phyloP scores from a whole-genome alignment of 2,888 invertebrate genomes.

The Tachina grossa region DNA sequence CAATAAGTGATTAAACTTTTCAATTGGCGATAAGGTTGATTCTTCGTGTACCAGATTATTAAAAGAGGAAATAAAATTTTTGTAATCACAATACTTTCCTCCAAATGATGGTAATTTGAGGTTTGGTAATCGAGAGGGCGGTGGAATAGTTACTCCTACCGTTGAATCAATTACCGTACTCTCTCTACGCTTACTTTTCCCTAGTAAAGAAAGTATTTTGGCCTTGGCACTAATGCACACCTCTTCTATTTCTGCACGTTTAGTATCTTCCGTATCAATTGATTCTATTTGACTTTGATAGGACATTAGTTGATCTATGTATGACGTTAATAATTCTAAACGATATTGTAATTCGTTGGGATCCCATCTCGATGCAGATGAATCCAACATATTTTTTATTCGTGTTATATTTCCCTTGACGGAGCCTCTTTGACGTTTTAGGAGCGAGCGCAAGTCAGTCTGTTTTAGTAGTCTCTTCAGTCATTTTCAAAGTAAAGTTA shows the following conservation, averaged over 20 bases:
- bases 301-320: background rate
- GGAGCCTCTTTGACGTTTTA: background rate
- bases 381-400: conserved; percentile 1
- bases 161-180: background rate
- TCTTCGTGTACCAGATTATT: conserved; percentile 6
- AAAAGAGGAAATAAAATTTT: conserved; percentile 4
- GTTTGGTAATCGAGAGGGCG: background rate
- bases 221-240: conserved; percentile 1
- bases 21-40: conserved; percentile 1
- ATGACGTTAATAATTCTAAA: background rate
- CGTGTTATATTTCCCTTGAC: conserved; percentile 5
- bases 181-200: background rate
- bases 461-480: background rate
- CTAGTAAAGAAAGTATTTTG: background rate
- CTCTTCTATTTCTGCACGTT: background rate
- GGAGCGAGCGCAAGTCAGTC: background rate
- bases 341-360: background rate
- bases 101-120: background rate
- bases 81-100: background rate
- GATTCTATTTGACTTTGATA: conserved; percentile 27
- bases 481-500: too few relatives aligned
- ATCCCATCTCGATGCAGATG: background rate
- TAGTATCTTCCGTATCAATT: background rate
- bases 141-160: background rate
- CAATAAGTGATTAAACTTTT: conserved; percentile 49